These are phyloP conservation scores for Epinotia bilunana DNA, from an alignment of 2,888 invertebrate genomes.

Conservation along the genomic window DNA sequence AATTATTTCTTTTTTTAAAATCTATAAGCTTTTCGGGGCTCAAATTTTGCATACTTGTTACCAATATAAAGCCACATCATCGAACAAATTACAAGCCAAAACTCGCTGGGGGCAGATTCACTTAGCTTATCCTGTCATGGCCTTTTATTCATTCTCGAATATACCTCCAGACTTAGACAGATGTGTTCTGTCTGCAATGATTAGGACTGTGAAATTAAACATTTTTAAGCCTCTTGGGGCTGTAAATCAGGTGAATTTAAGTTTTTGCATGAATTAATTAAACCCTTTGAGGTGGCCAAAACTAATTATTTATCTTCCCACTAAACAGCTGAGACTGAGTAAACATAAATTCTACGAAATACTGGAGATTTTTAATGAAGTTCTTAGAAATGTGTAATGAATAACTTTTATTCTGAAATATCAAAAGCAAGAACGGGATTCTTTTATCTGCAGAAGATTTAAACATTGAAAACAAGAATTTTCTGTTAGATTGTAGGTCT, in stretches of 20 bases:
- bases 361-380: background rate
- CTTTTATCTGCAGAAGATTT: background rate
- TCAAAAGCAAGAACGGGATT: background rate
- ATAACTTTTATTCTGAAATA: background rate
- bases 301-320: background rate
- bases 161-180: no score
- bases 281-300: background rate
- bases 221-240: background rate
- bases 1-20: no score
- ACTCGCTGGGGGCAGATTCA: no score
- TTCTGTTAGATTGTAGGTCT: background rate
- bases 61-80: no score
- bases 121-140: no score
- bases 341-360: background rate
- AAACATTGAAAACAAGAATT: conserved; percentile 4
- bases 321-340: background rate
- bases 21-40: no score
- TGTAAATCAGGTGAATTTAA: background rate
- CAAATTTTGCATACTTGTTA: no score
- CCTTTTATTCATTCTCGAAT: no score
- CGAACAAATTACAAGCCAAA: no score
- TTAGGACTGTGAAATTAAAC: background rate
- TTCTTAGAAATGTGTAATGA: conserved; percentile 1
- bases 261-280: background rate
- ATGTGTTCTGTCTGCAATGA: no score